Evolutionary conservation across 2,888 invertebrate species (phyloP).

Genomic region (Eledona agricola): DNA sequence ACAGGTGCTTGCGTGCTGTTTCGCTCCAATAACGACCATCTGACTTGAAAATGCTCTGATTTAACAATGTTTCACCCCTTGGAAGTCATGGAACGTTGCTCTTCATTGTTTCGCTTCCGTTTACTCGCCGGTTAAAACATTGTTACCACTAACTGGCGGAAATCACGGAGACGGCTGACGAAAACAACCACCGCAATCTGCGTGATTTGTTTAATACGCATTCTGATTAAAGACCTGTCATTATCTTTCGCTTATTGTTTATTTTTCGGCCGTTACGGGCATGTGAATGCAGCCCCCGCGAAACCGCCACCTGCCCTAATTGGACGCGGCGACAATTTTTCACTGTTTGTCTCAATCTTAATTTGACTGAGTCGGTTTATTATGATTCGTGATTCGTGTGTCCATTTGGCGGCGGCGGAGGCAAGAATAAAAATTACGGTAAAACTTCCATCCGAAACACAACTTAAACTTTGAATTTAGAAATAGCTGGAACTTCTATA

Average conservation of each 20-base stretch:
- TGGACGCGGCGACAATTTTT: no score
- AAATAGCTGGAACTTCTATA: no score
- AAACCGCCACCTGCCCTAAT: slow-evolving; percentile 28
- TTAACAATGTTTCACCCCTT: slow-evolving; percentile 52
- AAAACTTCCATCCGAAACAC: no score
- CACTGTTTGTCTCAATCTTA: no score
- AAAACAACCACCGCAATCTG: slow-evolving; percentile 44
- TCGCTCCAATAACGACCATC: slow-evolving; percentile 39
- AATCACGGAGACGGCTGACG: slow-evolving; percentile 53
- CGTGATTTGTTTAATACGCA: slow-evolving; percentile 48
- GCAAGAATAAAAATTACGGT: no score
- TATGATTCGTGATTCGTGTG: no score
- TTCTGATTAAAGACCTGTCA: slow-evolving; percentile 44
- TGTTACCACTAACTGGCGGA: slow-evolving; percentile 51
- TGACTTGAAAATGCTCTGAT: slow-evolving; percentile 48
- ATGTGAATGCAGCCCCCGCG: slow-evolving; percentile 26
- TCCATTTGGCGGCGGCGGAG: no score
- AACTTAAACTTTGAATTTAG: no score
- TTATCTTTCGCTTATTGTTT: slow-evolving; percentile 42
- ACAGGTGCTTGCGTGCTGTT: slow-evolving; percentile 40
- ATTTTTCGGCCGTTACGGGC: slow-evolving; percentile 39
- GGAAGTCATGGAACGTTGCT: slow-evolving; percentile 54
- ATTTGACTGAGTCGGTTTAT: no score
- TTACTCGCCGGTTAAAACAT: slow-evolving; percentile 48
- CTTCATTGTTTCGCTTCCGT: slow-evolving; percentile 56